Percentiles rank a stretch among this genome's conserved stretches.
phyloP scores from a whole-genome alignment of 1,140 invertebrate genomes.

The Coptotermes formosanus region DNA sequence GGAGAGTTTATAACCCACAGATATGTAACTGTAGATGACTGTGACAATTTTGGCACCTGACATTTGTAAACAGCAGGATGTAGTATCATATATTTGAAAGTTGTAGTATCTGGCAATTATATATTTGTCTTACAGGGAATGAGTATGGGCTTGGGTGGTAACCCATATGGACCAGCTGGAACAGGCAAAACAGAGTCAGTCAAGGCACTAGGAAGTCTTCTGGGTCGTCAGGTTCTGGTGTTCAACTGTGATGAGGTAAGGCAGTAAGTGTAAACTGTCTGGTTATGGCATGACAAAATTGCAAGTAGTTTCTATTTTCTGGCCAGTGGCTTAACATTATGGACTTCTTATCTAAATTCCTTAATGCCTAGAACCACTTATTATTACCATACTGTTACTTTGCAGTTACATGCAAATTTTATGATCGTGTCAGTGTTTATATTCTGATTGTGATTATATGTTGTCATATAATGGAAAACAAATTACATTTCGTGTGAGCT shows the following conservation, averaged over 20 bases:
- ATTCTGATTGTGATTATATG: neutral
- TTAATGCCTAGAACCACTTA: too few species aligned
- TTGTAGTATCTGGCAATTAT: neutral
- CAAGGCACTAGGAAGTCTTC: slow-evolving; percentile 85
- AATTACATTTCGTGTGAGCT: too few species aligned
- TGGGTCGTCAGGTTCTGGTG: slow-evolving; percentile 90
- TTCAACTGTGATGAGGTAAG: slow-evolving; percentile 97
- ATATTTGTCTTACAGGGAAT: slow-evolving; percentile 64
- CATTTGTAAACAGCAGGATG: too few species aligned
- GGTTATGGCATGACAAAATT: neutral
- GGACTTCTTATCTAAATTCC: too few species aligned
- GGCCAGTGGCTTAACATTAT: neutral
- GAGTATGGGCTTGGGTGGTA: slow-evolving; percentile 93
- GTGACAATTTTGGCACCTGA: too few species aligned
- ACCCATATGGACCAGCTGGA: slow-evolving; percentile 98
- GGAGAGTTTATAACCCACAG: neutral
- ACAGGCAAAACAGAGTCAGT: slow-evolving; percentile 98
- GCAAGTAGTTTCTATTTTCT: slow-evolving; percentile 39
- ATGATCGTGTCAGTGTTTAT: neutral
- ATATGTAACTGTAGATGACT: too few species aligned
- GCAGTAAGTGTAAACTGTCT: neutral
- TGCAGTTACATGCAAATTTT: too few species aligned
- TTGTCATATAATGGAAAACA: neutral
- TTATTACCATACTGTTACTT: too few species aligned
- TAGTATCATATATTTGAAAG: too few species aligned